Evolutionary conservation across 1,140 invertebrate species (phyloP), one percentile per base, ranked within the genome.

Genomic region (Eubasilissa regina): DNA sequence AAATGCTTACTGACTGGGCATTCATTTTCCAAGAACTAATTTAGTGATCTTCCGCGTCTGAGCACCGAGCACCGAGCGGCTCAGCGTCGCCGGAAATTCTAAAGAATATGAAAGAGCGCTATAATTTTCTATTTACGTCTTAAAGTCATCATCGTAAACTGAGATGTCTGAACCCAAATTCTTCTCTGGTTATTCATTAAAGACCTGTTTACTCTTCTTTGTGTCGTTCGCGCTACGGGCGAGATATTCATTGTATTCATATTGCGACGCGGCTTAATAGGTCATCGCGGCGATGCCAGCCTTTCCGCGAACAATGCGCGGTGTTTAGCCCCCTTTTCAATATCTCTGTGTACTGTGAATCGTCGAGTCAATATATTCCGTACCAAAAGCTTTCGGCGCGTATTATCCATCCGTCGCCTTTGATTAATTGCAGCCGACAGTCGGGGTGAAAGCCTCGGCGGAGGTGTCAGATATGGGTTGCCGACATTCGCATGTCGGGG

Each of bases 331-430:
- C 47, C 47, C 7, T 15, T 74, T 58, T 56, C 51, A 25, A 55
- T 10, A 73, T 55, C 51, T 70, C 64, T 19, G 51, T 56, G 25
- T 7, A 12, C 19, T 56, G 53, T 56, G 70, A 43, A 74, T 44
- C 25, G 75, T 44, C 25, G 6, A 35, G 68, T 82, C 78, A 56
- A 79, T 82, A 77, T 55, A 17, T 73, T 76, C 78, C 75, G 81
- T 82, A 82, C 81, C 78, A 82, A 76, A 78, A 74, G 78, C 56
- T 70, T 75, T 75, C 66, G 78, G 78, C 78, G 15, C 81, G 81
- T 80, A 82, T 82, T 82, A 70, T 82, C 73, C 72, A 44, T 64
- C 51, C 68, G 66, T 78, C 76, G 55, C n/a, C 72, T 25, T 73
- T 82, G 81, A 82, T 82, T 82, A 82, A 82, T 82, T 75, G 68